These are phyloP conservation scores for Calephelis nemesis DNA, from an alignment of 1,140 invertebrate species.

Conservation along the genomic window DNA sequence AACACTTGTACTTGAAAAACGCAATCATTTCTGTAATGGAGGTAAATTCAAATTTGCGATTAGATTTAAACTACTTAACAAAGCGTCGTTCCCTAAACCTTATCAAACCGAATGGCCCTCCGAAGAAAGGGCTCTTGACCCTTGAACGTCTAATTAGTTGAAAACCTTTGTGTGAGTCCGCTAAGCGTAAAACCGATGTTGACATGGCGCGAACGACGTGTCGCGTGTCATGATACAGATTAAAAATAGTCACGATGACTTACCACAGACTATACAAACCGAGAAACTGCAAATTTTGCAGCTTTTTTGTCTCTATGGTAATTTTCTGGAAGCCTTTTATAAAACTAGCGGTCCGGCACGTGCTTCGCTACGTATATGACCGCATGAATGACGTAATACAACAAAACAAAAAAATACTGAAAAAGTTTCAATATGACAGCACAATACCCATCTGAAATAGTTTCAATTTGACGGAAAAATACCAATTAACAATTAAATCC, in stretches of 20 bases:
- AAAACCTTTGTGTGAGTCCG: constrained; percentile 32
- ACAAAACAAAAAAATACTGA: too few relatives aligned
- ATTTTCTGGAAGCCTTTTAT: too few relatives aligned
- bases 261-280: constrained; percentile 16
- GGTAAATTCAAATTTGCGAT: too few relatives aligned
- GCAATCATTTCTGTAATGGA: too few relatives aligned
- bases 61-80: not conserved
- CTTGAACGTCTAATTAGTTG: constrained; percentile 40
- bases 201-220: constrained; percentile 31
- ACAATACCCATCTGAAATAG: too few relatives aligned
- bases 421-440: too few relatives aligned
- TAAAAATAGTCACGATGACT: constrained; percentile 39
- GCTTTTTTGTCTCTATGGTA: constrained; percentile 19
- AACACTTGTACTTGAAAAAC: too few relatives aligned
- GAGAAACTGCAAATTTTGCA: constrained; percentile 2
- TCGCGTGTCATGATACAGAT: constrained; percentile 37
- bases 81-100: not conserved
- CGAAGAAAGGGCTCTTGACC: constrained; percentile 29
- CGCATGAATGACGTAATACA: too few relatives aligned
- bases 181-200: constrained; percentile 40
- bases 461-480: too few relatives aligned
- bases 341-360: too few relatives aligned
- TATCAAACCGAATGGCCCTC: constrained; percentile 21
- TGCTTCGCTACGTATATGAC: too few relatives aligned
- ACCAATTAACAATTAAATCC: too few relatives aligned